These are phyloP conservation scores for Periophthalmus modestus DNA, from an alignment of 2,113 vertebrate species.

Conservation along the genomic window DNA sequence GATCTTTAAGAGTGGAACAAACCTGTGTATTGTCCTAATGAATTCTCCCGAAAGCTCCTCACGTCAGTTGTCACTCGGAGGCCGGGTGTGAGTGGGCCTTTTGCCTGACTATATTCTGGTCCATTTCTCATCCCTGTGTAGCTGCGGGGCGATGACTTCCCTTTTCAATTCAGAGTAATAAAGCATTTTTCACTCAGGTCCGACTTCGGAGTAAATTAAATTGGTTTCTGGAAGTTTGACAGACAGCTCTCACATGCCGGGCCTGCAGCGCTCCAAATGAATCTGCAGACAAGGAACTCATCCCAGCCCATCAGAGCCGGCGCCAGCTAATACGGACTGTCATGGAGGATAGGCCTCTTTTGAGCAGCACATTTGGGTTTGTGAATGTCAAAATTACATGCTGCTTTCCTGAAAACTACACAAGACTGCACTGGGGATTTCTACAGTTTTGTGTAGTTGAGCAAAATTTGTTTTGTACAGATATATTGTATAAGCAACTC, in stretches of 20 bases:
- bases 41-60: slow-evolving; percentile 36
- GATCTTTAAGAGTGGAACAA: slow-evolving; percentile 1
- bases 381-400: background rate
- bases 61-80: slow-evolving; percentile 45
- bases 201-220: slow-evolving; percentile 41
- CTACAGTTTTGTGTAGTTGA: background rate
- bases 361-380: background rate
- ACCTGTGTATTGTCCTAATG: slow-evolving; percentile 28
- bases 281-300: slow-evolving; percentile 14
- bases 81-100: slow-evolving; percentile 18
- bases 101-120: slow-evolving; percentile 25
- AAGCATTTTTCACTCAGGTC: slow-evolving; percentile 42
- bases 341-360: slow-evolving; percentile 7
- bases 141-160: slow-evolving; percentile 36
- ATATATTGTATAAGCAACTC: no score
- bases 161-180: slow-evolving; percentile 37
- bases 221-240: slow-evolving; percentile 40
- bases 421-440: background rate
- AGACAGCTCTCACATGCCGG: slow-evolving; percentile 33
- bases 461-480: no score
- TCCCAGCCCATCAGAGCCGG: slow-evolving; percentile 26
- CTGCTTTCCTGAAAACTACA: background rate
- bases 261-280: slow-evolving; percentile 21
- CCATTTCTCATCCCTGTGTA: slow-evolving; percentile 38
- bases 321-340: slow-evolving; percentile 36